These are phyloP conservation scores for Formica selysi DNA, from an alignment of 1,140 invertebrate genomes.

Conservation along the genomic window DNA sequence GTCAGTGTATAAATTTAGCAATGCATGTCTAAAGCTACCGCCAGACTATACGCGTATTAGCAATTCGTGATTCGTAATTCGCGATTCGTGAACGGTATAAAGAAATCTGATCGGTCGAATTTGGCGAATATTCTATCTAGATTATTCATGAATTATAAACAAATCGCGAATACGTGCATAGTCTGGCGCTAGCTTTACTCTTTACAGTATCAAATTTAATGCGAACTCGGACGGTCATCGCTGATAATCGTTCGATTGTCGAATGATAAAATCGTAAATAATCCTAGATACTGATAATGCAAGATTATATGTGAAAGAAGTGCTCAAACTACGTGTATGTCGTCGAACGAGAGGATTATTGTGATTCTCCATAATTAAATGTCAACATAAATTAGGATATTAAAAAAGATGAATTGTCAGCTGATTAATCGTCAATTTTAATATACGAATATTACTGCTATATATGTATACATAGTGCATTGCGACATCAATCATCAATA, in stretches of 20 bases:
- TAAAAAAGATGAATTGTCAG: not conserved
- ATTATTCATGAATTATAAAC: too few relatives aligned
- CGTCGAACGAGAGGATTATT: not conserved
- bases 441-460: not conserved
- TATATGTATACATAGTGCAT: not conserved
- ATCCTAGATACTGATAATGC: not conserved
- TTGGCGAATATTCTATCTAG: too few relatives aligned
- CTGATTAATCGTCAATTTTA: not conserved
- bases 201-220: not conserved
- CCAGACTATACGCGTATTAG: too few relatives aligned
- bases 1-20: slow-evolving; percentile 36
- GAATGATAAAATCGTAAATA: too few relatives aligned
- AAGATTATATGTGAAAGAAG: too few relatives aligned
- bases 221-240: not conserved
- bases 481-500: not conserved
- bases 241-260: not conserved
- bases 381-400: not conserved
- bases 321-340: not conserved
- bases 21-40: not conserved
- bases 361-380: not conserved
- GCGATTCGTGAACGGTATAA: too few relatives aligned
- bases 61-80: too few relatives aligned
- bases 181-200: too few relatives aligned
- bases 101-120: too few relatives aligned
- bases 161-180: too few relatives aligned